Base-by-base conservation (phyloP, 1,140 invertebrate genomes). In the Lepidurus arcticus region DNA sequence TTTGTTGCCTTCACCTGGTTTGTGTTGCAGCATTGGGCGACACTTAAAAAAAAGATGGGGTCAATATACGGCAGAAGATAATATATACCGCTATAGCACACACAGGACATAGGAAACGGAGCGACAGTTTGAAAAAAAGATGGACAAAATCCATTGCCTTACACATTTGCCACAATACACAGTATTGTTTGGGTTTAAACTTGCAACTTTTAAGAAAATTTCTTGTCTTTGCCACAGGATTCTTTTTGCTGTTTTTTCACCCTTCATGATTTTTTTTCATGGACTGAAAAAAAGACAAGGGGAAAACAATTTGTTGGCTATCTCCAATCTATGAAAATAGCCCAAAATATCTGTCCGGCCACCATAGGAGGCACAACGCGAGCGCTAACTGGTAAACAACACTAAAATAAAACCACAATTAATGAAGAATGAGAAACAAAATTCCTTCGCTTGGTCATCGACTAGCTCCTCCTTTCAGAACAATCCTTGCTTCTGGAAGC, bases 181-280 rank as follows among this genome's bases (percentile, higher is more conserved):
- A 65, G 53, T 65, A 65, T 65, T 65, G 53, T 65, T 65, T 65
- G 53, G 53, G 53, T 65, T 65, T 65, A 65, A 65, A 65, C 53
- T 65, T 65, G 53, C 21, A 13, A 65, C 53, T 65, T 65, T 65
- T 47, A 65, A 13, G 8, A 13, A 65, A 65, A 9, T 47, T 47
- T 65, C 53, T 65, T 65, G 16, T 21, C 13, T 65, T 65, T 65
- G 13, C 13, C 53, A 65, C 21, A 65, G 16, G 53, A n/a, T 65
- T 65, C 53, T 65, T 65, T 47, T 47, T 47, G 47, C 1, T 65
- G 24, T 65, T 65, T 65, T 21, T 47, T 47, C 45, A 1, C 53
- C 13, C 21, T 13, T 65, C 53, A 47, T n/a, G 4, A 65, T 16
- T 65, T 65, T 65, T 65, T 65, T 65, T 65, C 53, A 65, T 7